phyloP scores from a whole-genome alignment of 37 sponge, comb jelly and placozoan species.

The Ephydatia muelleri region DNA sequence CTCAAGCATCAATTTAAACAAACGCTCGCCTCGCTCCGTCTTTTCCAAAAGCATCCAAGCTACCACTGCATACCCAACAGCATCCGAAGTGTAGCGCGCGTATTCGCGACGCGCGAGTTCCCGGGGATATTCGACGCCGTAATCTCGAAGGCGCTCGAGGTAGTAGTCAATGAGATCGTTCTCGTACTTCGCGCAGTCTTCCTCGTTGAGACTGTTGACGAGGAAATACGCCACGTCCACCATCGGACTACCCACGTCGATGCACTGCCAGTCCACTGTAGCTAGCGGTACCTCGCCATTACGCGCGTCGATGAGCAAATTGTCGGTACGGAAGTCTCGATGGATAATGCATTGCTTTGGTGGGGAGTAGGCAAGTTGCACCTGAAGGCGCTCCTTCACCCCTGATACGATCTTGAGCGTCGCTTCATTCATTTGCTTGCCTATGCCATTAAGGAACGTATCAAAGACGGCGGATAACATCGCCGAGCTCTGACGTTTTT shows the following conservation, averaged over 20 bases:
- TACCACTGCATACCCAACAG: background rate
- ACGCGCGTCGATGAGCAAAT: background rate
- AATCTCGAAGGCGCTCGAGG: background rate
- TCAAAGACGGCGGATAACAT: background rate
- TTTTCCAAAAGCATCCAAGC: background rate
- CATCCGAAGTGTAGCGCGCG: background rate
- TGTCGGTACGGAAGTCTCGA: background rate
- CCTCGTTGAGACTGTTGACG: background rate
- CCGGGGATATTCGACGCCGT: background rate
- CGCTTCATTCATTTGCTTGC: background rate
- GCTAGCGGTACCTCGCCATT: background rate
- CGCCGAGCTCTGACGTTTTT: background rate
- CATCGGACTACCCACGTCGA: background rate
- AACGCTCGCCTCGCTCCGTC: background rate
- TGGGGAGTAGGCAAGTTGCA: background rate
- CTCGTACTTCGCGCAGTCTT: background rate
- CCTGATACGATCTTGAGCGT: background rate
- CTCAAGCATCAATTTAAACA: background rate
- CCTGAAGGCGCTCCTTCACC: background rate
- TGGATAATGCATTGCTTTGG: background rate
- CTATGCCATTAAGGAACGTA: background rate
- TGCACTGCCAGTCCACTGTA: background rate
- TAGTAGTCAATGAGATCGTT: background rate
- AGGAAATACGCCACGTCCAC: background rate
- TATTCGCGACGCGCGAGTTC: background rate